Percentiles rank a stretch among this genome's conserved stretches.
These are phyloP conservation scores for Epicauta chinensis DNA, from an alignment of 1,140 invertebrate genomes.

Conservation along the genomic window DNA sequence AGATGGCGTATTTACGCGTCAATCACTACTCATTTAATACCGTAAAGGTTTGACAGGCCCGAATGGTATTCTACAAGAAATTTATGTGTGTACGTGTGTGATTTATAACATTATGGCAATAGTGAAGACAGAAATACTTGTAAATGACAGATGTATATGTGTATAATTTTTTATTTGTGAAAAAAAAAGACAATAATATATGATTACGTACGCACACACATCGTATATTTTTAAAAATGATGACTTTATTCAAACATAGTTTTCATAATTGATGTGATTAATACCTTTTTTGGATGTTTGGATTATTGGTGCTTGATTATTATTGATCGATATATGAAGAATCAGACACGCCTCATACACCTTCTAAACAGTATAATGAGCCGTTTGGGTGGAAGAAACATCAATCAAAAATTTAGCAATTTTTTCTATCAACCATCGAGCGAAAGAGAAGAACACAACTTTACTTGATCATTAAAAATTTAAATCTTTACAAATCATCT, in stretches of 20 bases:
- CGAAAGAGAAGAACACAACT: neutral
- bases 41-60: slow-evolving; percentile 32
- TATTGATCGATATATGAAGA: slow-evolving; percentile 17
- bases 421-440: too few relatives aligned
- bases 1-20: slow-evolving; percentile 37
- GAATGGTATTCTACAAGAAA: slow-evolving; percentile 4
- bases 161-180: too few relatives aligned
- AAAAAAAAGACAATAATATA: too few relatives aligned
- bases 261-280: slow-evolving; percentile 24
- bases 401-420: too few relatives aligned
- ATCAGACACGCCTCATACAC: too few relatives aligned
- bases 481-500: slow-evolving; percentile 21
- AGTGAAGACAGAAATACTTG: slow-evolving; percentile 36
- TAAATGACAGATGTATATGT: slow-evolving; percentile 29
- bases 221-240: too few relatives aligned
- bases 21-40: slow-evolving; percentile 40
- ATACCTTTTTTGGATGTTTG: slow-evolving; percentile 23
- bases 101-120: slow-evolving; percentile 34
- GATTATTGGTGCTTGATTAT: slow-evolving; percentile 22
- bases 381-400: neutral
- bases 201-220: too few relatives aligned
- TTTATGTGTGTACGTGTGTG: slow-evolving; percentile 12
- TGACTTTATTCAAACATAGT: too few relatives aligned
- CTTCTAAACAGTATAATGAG: too few relatives aligned
- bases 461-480: slow-evolving; percentile 7